Evolutionary conservation across 2,888 invertebrate species (phyloP).

Genomic region (Conus canariensis): DNA sequence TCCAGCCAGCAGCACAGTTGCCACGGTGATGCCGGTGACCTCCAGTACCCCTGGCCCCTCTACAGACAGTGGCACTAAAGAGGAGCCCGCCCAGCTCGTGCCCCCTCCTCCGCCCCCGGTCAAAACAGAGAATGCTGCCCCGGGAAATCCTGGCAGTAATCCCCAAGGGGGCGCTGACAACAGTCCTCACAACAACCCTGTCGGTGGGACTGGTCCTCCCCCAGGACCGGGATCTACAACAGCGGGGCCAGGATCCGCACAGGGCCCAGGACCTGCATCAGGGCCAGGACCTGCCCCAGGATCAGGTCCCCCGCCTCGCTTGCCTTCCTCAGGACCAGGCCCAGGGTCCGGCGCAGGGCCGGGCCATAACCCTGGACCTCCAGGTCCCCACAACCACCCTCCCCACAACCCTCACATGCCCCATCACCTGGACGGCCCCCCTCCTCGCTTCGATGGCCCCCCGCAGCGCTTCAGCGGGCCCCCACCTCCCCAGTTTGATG

Average conservation of each 20-base stretch:
- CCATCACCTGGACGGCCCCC: constrained; percentile 38
- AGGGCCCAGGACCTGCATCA: neutral
- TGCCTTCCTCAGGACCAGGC: neutral
- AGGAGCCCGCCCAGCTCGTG: constrained; percentile 32
- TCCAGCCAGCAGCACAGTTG: constrained; percentile 42
- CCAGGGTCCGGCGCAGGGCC: neutral
- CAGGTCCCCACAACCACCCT: constrained; percentile 28
- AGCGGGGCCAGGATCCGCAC: neutral
- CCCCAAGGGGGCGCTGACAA: neutral
- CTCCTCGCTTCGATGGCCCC: constrained; percentile 20
- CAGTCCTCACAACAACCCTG: constrained; percentile 5
- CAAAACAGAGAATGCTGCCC: constrained; percentile 30
- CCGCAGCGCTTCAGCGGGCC: constrained; percentile 28
- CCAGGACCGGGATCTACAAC: neutral
- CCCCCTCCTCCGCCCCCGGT: constrained; percentile 52
- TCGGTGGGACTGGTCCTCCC: neutral
- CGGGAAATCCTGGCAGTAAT: constrained; percentile 5
- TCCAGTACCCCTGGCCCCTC: constrained; percentile 26
- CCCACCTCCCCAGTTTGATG: constrained; percentile 20
- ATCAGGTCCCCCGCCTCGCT: neutral
- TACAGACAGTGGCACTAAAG: constrained; percentile 37
- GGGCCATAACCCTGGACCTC: constrained; percentile 39
- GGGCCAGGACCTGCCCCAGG: neutral
- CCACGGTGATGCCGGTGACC: constrained; percentile 4
- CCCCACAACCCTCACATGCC: constrained; percentile 39